A percentile compares a stretch with the other conserved stretches of the same genome.
Evolutionary conservation across 1,140 invertebrate species (phyloP).

Genomic region (Euwallacea similis): DNA sequence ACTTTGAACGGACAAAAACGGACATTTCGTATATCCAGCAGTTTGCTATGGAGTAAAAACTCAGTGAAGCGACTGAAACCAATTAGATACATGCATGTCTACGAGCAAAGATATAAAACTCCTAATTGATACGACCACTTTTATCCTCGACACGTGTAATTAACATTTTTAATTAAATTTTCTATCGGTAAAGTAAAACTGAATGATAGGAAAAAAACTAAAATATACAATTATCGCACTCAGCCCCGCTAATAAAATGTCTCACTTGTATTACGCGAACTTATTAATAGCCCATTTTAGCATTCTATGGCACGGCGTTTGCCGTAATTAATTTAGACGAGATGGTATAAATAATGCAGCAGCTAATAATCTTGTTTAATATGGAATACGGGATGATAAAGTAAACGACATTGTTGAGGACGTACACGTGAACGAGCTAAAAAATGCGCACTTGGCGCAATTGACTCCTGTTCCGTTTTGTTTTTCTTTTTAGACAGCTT

Average conservation of each 20-base stretch:
- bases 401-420: constrained; percentile 2
- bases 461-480: too few relatives aligned
- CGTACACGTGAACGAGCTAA: too few relatives aligned
- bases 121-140: neutral
- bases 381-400: constrained; percentile 5
- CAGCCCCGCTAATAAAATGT: constrained; percentile 12
- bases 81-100: neutral
- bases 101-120: neutral
- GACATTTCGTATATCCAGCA: too few relatives aligned
- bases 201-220: neutral
- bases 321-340: constrained; percentile 15
- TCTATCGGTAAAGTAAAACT: neutral
- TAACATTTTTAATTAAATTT: constrained; percentile 10
- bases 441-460: too few relatives aligned
- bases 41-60: too few relatives aligned
- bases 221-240: constrained; percentile 22
- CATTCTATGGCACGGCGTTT: constrained; percentile 11
- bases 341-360: constrained; percentile 11
- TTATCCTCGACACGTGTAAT: neutral
- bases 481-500: too few relatives aligned
- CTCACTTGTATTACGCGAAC: constrained; percentile 13
- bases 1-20: too few relatives aligned
- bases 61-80: neutral
- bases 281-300: constrained; percentile 16
- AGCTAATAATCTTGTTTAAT: constrained; percentile 11